Conservation (phyloP, 2,888 invertebrate genomes). For the Elysia crispata region DNA sequence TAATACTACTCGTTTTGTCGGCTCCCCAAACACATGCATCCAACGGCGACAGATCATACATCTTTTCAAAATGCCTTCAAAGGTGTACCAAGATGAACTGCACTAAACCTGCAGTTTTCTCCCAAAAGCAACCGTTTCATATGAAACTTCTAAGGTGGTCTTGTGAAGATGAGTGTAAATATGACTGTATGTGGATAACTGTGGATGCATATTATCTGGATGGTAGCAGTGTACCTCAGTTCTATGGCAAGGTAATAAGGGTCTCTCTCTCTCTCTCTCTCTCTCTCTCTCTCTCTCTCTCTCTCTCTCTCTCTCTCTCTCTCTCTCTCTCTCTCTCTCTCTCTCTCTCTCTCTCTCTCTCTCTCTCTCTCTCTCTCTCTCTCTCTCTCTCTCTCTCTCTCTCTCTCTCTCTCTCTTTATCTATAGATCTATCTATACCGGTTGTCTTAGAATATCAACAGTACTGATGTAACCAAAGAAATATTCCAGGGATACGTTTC, state of each 20-base stretch:
- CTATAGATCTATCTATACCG: background rate
- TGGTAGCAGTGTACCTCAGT: conserved; percentile 89
- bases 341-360: background rate
- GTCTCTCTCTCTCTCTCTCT: too few relatives aligned
- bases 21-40: conserved; percentile 51
- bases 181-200: conserved; percentile 95
- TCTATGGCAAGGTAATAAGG: conserved; percentile 90
- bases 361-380: too few relatives aligned
- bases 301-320: too few relatives aligned
- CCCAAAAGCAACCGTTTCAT: conserved; percentile 59
- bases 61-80: conserved; percentile 64
- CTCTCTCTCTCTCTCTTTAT: background rate
- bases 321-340: background rate
- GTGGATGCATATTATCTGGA: conserved; percentile 86
- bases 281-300: too few relatives aligned
- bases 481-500: too few relatives aligned
- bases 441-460: too few relatives aligned
- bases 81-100: conserved; percentile 60
- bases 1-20: too few relatives aligned
- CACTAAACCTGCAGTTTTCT: conserved; percentile 45
- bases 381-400: too few relatives aligned
- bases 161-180: conserved; percentile 92
- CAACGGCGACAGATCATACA: conserved; percentile 66
- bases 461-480: too few relatives aligned
- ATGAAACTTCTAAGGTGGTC: conserved; percentile 82